phyloP scores from a whole-genome alignment of 2,888 invertebrate species.

The Rotaria sp. region DNA sequence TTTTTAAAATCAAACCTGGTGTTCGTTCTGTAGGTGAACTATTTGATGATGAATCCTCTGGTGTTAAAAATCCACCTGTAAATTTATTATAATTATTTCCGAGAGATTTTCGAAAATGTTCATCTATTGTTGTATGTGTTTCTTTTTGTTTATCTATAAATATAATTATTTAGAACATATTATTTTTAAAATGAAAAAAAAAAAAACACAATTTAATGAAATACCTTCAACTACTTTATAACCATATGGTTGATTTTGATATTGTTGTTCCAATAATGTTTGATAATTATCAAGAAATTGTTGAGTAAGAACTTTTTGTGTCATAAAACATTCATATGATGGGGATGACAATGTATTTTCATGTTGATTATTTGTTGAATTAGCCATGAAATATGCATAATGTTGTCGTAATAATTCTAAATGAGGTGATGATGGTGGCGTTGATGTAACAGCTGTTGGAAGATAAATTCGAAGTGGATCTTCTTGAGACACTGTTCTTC shows the following conservation, averaged over 20 bases:
- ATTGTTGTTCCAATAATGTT: not conserved
- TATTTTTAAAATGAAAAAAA: not conserved
- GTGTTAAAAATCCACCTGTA: not conserved
- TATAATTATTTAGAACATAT: too few species aligned
- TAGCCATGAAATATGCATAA: not conserved
- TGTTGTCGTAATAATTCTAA: not conserved
- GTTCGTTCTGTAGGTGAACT: not conserved
- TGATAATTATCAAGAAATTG: not conserved
- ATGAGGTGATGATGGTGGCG: not conserved
- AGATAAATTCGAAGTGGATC: not conserved
- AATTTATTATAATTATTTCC: slow-evolving; percentile 8
- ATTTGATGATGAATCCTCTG: not conserved
- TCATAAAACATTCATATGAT: not conserved
- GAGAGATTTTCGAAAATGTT: slow-evolving; percentile 27
- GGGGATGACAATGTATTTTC: not conserved
- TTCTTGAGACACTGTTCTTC: not conserved
- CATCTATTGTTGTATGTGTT: not conserved
- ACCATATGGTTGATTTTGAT: not conserved
- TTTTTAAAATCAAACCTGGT: not conserved
- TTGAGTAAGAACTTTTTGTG: slow-evolving; percentile 13
- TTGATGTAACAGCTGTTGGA: not conserved
- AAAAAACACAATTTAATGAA: not conserved
- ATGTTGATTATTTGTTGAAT: not conserved
- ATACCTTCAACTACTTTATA: not conserved
- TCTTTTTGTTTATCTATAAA: not conserved